Evolutionary conservation across 2,797 vertebrate genomes (phyloP), one percentile per base, ranked within the genome.

Genomic region (Helicolenus hilgendorfi): DNA sequence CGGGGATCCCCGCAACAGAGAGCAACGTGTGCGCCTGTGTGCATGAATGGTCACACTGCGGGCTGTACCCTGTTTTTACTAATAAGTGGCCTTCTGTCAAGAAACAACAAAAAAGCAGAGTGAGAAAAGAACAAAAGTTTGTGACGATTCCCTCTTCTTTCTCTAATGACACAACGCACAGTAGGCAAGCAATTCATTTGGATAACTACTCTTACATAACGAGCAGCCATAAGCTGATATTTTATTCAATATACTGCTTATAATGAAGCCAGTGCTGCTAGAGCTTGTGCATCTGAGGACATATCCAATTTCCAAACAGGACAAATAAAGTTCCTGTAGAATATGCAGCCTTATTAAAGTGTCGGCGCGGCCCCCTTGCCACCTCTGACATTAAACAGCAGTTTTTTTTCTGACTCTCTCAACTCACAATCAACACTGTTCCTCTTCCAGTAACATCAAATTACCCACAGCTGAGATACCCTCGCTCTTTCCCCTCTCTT

Each of bases 391-490:
- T 92, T 84, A 94, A 92, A 91, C 79, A 77, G 83, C 62, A 79
- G 87, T 87, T 92, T 86, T 86, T 80, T 82, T 77, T 89, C 63
- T 7, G n/a, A 85, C 59, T 89, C 90, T 93, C 72, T 79, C 59
- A 63, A 76, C 88, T 93, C 86, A 86, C 87, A 88, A 91, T 94
- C 92, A 90, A 79, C 78, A 83, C 72, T 15, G 49, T 91, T 90
- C 87, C 81, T 94, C 92, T 91, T 91, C 79, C 89, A 85, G 83
- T 79, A 92, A 89, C 92, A 95, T 89, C 91, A 94, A 92, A 95
- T 95, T 92, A 94, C 85, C 94, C 92, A 49, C 31, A 76, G 82
- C 87, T 85, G 86, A 94, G 86, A 91, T 82, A 88, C 87, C 59
- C 60, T 74, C 35, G 29, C 78, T 81, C 59, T 55, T 86, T 62